Evolutionary conservation across 2,888 invertebrate species (phyloP).

Genomic region (Caenorhabditis uteleia): DNA sequence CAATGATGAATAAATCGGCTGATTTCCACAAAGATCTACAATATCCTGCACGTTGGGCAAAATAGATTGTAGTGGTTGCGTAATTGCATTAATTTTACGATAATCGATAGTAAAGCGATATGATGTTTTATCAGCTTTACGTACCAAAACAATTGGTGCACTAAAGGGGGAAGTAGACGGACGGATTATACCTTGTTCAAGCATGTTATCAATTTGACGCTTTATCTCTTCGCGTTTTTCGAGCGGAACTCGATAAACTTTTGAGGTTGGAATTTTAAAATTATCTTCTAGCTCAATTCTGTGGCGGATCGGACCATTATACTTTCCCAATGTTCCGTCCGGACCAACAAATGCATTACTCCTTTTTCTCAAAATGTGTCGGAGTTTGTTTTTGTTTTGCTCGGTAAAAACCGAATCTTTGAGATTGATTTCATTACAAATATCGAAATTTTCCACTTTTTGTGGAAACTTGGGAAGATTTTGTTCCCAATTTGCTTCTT

Average conservation of each 20-base stretch:
- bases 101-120: conserved; percentile 34
- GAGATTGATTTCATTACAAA: background rate
- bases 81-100: conserved; percentile 21
- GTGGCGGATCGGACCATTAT: conserved; percentile 19
- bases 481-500: no score
- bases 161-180: conserved; percentile 2
- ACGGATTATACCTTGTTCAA: conserved; percentile 14
- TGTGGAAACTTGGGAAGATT: no score
- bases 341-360: conserved; percentile 16
- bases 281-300: conserved; percentile 6
- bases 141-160: conserved; percentile 26
- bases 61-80: conserved; percentile 2
- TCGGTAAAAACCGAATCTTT: background rate
- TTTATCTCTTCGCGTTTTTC: conserved; percentile 8
- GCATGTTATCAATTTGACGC: conserved; percentile 7
- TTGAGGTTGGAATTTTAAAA: background rate
- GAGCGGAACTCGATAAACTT: conserved; percentile 11
- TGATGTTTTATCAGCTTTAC: conserved; percentile 15
- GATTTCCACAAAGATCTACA: conserved; percentile 8
- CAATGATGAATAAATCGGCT: conserved; percentile 13
- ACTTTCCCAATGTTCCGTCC: conserved; percentile 24
- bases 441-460: no score
- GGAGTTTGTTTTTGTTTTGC: conserved; percentile 3
- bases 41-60: conserved; percentile 19
- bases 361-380: conserved; percentile 2